phyloP scores from a whole-genome alignment of 2,797 vertebrate species.

The Eupleurogrammus muticus region DNA sequence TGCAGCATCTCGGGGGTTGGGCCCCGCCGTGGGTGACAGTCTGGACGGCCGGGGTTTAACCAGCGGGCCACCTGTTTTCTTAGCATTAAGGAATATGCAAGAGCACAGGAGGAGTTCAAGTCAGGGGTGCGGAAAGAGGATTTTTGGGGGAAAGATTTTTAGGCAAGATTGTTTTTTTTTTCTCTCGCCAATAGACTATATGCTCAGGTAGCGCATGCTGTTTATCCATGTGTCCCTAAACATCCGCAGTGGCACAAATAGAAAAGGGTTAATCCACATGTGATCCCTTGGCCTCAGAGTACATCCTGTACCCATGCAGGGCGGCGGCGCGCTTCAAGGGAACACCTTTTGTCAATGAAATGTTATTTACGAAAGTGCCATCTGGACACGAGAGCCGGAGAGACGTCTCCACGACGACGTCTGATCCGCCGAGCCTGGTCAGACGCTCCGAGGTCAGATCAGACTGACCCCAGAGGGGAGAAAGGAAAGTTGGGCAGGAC shows the following conservation, averaged over 20 bases:
- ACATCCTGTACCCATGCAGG: conserved; percentile 70
- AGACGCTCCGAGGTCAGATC: conserved; percentile 30
- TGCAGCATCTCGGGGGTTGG: background rate
- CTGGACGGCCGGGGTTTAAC: conserved; percentile 61
- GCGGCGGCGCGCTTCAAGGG: conserved; percentile 45
- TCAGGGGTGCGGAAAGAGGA: conserved; percentile 52
- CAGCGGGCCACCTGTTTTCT: conserved; percentile 72
- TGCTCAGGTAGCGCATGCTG: background rate
- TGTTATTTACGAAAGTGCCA: conserved; percentile 76
- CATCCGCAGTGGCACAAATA: conserved; percentile 35
- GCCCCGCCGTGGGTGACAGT: conserved; percentile 47
- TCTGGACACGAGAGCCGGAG: conserved; percentile 57
- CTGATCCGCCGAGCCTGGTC: conserved; percentile 25
- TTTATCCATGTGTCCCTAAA: conserved; percentile 19
- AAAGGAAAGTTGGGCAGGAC: background rate
- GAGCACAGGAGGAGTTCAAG: conserved; percentile 56
- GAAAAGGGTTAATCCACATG: conserved; percentile 49
- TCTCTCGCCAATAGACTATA: conserved; percentile 12
- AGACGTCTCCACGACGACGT: conserved; percentile 6
- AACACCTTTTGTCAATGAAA: conserved; percentile 74
- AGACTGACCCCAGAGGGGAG: conserved; percentile 29
- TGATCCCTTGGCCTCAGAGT: conserved; percentile 51
- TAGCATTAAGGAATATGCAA: conserved; percentile 45
- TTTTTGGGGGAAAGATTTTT: conserved; percentile 42
- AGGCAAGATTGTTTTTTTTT: conserved; percentile 31